phyloP scores from a whole-genome alignment of 2,797 vertebrate genomes.

The Ataeniobius toweri region DNA sequence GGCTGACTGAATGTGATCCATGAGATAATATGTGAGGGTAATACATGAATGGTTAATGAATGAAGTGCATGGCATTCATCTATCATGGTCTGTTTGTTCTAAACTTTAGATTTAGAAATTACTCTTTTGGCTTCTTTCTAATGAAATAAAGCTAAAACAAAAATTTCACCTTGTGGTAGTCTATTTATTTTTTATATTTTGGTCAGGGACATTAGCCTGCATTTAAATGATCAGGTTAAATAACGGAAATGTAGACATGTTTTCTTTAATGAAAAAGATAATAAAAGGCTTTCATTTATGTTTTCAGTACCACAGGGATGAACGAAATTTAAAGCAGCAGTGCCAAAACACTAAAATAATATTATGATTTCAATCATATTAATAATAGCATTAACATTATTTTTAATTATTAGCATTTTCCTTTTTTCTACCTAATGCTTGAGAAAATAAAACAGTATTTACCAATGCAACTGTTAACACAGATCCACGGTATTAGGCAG shows the following conservation, averaged over 20 bases:
- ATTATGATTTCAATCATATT: not conserved
- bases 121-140: slow-evolving; percentile 37
- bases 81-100: slow-evolving; percentile 5
- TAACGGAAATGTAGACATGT: not conserved
- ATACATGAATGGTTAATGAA: not conserved
- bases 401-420: not conserved
- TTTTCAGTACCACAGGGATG: not conserved
- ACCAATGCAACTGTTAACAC: not conserved
- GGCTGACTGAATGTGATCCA: slow-evolving; percentile 4
- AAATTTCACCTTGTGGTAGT: slow-evolving; percentile 7
- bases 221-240: slow-evolving; percentile 27
- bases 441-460: not conserved
- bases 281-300: not conserved
- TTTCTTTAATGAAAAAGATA: not conserved
- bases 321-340: too few species aligned
- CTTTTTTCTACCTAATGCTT: not conserved
- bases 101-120: slow-evolving; percentile 45
- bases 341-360: not conserved
- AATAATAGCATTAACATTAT: not conserved
- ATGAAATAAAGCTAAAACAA: slow-evolving; percentile 42
- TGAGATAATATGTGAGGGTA: slow-evolving; percentile 10
- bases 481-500: not conserved
- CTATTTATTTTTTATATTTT: slow-evolving; percentile 10
- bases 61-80: slow-evolving; percentile 31
- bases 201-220: slow-evolving; percentile 14